Conservation (phyloP, 2,797 vertebrate genomes). For the Liasis olivaceus region DNA sequence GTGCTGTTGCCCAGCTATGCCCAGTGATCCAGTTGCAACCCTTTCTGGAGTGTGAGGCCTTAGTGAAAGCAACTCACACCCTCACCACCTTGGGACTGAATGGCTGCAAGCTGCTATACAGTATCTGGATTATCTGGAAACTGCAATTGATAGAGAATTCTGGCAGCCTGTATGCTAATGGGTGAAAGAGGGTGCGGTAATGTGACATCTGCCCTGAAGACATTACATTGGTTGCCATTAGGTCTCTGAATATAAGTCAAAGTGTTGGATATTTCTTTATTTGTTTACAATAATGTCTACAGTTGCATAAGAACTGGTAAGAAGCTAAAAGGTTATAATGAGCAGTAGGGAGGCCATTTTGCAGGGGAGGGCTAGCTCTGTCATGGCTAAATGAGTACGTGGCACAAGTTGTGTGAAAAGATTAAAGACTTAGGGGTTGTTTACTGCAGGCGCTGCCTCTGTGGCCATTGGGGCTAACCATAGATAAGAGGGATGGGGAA, state of each 20-base stretch:
- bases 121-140: not conserved
- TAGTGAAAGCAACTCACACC: not conserved
- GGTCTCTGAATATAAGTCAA: not conserved
- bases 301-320: not conserved
- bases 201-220: too few relatives aligned
- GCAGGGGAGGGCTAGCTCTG: not conserved
- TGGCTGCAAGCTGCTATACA: not conserved
- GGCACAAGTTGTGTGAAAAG: not conserved
- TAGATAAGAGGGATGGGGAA: not conserved
- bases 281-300: not conserved
- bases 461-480: too few relatives aligned
- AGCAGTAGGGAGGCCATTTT: not conserved
- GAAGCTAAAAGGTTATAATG: not conserved
- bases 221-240: too few relatives aligned
- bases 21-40: not conserved
- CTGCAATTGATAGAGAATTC: too few relatives aligned
- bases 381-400: not conserved
- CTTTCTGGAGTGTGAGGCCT: not conserved
- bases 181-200: too few relatives aligned
- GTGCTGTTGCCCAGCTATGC: not conserved
- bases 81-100: not conserved
- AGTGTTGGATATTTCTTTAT: not conserved
- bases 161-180: too few relatives aligned
- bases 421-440: not conserved
- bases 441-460: not conserved